A percentile compares a stretch with the other conserved stretches of the same genome.
Conservation (phyloP, 1,140 invertebrate genomes). For the Dryas iulia region DNA sequence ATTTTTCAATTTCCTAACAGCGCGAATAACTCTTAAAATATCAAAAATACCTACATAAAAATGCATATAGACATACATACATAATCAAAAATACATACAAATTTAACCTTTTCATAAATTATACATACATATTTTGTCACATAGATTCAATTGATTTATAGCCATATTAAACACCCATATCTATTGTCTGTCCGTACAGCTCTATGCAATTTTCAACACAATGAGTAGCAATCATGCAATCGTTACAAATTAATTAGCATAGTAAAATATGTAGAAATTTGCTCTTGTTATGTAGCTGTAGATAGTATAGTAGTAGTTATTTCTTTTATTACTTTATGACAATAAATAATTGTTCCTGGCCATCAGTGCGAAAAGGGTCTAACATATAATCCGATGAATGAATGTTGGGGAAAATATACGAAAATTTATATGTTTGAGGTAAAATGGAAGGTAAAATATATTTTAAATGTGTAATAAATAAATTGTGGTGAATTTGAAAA, state of each 20-base stretch:
- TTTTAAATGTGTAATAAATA: too few relatives aligned
- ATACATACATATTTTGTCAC: neutral
- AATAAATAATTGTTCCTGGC: neutral
- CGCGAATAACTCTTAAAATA: too few relatives aligned
- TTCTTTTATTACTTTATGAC: neutral
- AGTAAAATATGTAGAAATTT: constrained; percentile 40
- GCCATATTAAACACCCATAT: neutral
- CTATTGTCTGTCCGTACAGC: constrained; percentile 16
- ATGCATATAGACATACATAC: too few relatives aligned
- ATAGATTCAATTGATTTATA: neutral
- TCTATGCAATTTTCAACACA: constrained; percentile 24
- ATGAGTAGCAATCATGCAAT: constrained; percentile 30
- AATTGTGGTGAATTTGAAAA: too few relatives aligned
- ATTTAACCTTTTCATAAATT: neutral
- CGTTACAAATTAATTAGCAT: constrained; percentile 44
- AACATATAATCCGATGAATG: neutral
- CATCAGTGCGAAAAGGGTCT: neutral
- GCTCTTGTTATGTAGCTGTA: constrained; percentile 15
- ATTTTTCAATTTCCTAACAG: too few relatives aligned
- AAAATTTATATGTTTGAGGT: neutral
- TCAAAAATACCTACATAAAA: too few relatives aligned
- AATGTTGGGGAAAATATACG: neutral
- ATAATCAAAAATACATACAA: too few relatives aligned
- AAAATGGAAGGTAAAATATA: neutral
- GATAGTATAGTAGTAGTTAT: constrained; percentile 7